Conservation (phyloP, 2,797 vertebrate genomes). For the Argentina silus region DNA sequence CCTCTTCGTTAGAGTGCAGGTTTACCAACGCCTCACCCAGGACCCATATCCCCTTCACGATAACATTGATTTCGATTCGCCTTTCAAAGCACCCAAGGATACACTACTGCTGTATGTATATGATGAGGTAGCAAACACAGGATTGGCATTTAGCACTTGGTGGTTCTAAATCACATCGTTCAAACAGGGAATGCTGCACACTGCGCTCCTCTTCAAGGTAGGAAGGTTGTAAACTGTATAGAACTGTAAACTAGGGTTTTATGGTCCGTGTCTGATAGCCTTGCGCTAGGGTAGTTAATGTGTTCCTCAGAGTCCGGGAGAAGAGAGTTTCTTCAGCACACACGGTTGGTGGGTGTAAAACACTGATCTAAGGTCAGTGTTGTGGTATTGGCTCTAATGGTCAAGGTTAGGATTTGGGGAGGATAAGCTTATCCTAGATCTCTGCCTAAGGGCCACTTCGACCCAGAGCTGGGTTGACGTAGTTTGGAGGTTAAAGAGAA, state of each 20-base stretch:
- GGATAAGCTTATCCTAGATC: neutral
- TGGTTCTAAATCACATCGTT: constrained; percentile 35
- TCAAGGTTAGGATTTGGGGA: constrained; percentile 17
- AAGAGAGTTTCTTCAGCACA: constrained; percentile 25
- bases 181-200: constrained; percentile 37
- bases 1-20: too few relatives aligned
- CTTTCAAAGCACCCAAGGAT: too few relatives aligned
- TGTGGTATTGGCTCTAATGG: neutral
- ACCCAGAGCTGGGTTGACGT: neutral
- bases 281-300: constrained; percentile 35
- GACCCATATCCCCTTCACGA: too few relatives aligned
- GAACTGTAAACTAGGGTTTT: constrained; percentile 64
- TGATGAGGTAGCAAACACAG: constrained; percentile 7
- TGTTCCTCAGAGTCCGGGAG: constrained; percentile 31
- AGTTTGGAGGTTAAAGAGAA: neutral
- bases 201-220: constrained; percentile 30
- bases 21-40: too few relatives aligned
- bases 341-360: constrained; percentile 32
- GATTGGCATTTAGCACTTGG: neutral
- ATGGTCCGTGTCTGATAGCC: constrained; percentile 55
- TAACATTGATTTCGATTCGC: too few relatives aligned
- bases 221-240: constrained; percentile 53
- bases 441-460: neutral
- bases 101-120: too few relatives aligned
- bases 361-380: constrained; percentile 1